Percentiles rank a stretch among this genome's conserved stretches.
Evolutionary conservation across 1,140 invertebrate genomes (phyloP).

Genomic region (Drosophila repletoides): DNA sequence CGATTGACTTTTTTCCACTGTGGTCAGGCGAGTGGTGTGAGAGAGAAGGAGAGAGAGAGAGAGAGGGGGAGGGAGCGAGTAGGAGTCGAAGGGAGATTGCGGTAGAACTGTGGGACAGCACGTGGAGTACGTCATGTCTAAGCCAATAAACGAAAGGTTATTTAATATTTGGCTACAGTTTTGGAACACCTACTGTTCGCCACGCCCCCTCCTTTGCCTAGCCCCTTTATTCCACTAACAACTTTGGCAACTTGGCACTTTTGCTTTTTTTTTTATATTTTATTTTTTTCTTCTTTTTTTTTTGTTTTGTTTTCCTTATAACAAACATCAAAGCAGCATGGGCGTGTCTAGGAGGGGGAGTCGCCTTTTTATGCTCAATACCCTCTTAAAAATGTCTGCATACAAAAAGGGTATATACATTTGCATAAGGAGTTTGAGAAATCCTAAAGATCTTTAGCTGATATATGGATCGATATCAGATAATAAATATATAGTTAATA

Average conservation of each 20-base stretch:
- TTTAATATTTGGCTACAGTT: slow-evolving; percentile 74
- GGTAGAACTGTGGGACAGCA: slow-evolving; percentile 20
- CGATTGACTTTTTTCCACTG: too few species aligned
- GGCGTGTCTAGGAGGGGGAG: slow-evolving; percentile 12
- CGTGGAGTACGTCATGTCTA: slow-evolving; percentile 53
- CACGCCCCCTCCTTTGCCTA: background rate
- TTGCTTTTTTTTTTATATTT: slow-evolving; percentile 11
- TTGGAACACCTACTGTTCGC: slow-evolving; percentile 14
- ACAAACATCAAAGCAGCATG: slow-evolving; percentile 60
- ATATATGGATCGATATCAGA: too few species aligned
- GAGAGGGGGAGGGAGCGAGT: background rate
- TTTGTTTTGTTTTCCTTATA: slow-evolving; percentile 13
- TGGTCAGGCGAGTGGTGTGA: too few species aligned
- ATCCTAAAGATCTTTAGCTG: too few species aligned
- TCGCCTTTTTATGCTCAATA: background rate
- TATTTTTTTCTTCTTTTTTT: background rate
- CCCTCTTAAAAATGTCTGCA: too few species aligned
- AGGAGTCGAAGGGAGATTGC: background rate
- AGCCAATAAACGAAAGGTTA: slow-evolving; percentile 79
- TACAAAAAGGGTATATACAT: too few species aligned
- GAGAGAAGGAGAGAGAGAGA: background rate
- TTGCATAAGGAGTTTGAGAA: too few species aligned
- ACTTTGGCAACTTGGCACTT: slow-evolving; percentile 69
- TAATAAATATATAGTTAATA: too few species aligned
- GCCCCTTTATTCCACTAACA: slow-evolving; percentile 9